These are phyloP conservation scores for Meloidogyne hapla DNA, from an alignment of 1,140 invertebrate species.

Conservation along the genomic window DNA sequence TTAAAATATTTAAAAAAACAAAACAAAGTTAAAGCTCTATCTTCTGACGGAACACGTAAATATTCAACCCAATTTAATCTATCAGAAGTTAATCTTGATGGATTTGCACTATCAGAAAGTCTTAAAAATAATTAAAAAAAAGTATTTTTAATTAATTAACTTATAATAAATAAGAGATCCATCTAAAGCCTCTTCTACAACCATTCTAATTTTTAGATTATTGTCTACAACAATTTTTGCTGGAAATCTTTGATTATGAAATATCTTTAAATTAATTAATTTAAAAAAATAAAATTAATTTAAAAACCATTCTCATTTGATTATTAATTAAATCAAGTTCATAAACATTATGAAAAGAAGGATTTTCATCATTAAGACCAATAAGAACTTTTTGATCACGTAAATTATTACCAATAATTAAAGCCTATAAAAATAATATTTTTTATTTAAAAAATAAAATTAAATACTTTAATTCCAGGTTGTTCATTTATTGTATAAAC, in stretches of 20 bases:
- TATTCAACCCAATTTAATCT: slow-evolving; percentile 56
- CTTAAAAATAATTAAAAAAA: slow-evolving; percentile 20
- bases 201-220: slow-evolving; percentile 56
- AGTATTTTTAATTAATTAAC: background rate
- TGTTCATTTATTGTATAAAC: slow-evolving; percentile 50
- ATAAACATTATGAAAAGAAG: slow-evolving; percentile 50
- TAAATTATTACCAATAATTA: slow-evolving; percentile 52
- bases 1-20: background rate
- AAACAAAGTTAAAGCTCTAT: slow-evolving; percentile 58
- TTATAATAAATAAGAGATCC: slow-evolving; percentile 54
- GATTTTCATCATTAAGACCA: slow-evolving; percentile 52
- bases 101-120: slow-evolving; percentile 52
- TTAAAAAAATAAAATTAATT: background rate
- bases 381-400: slow-evolving; percentile 40
- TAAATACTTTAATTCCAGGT: slow-evolving; percentile 41
- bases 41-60: slow-evolving; percentile 54
- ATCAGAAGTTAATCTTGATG: slow-evolving; percentile 50
- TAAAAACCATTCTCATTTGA: slow-evolving; percentile 46
- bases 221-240: slow-evolving; percentile 58
- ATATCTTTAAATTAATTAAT: slow-evolving; percentile 10
- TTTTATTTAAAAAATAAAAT: background rate
- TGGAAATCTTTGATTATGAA: slow-evolving; percentile 50
- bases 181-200: slow-evolving; percentile 55
- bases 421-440: slow-evolving; percentile 13
- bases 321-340: slow-evolving; percentile 49